Evolutionary conservation across 2,888 invertebrate species (phyloP).

Genomic region (Xanthia icteritia): DNA sequence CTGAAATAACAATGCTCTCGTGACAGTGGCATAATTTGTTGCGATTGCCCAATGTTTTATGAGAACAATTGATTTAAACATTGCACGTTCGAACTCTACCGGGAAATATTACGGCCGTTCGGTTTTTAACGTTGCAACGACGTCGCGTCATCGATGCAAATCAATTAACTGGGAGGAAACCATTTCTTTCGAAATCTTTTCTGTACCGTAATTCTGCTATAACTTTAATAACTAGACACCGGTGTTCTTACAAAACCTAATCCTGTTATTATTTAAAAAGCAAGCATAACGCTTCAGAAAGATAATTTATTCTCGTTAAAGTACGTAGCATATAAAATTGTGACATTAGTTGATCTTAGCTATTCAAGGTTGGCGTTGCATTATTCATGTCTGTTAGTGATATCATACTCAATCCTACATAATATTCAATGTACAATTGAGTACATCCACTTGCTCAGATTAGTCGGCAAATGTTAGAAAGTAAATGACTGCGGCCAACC

Average conservation of each 20-base stretch:
- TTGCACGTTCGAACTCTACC: constrained; percentile 51
- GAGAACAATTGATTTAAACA: constrained; percentile 62
- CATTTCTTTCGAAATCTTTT: constrained; percentile 26
- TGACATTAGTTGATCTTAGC: constrained; percentile 72
- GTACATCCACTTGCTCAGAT: constrained; percentile 46
- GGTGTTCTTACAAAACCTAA: constrained; percentile 1
- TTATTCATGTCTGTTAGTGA: constrained; percentile 78
- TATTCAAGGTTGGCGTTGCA: constrained; percentile 75
- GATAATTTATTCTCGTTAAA: constrained; percentile 31
- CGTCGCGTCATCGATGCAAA: constrained; percentile 29
- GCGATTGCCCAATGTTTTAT: constrained; percentile 69
- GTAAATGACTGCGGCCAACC: constrained; percentile 46
- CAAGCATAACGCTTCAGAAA: constrained; percentile 4
- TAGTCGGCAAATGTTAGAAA: constrained; percentile 55
- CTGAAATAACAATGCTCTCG: constrained; percentile 71
- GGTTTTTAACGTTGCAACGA: constrained; percentile 30
- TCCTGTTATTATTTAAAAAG: neutral
- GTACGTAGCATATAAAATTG: constrained; percentile 66
- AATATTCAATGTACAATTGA: constrained; percentile 53
- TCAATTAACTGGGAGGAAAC: constrained; percentile 23
- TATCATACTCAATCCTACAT: constrained; percentile 74
- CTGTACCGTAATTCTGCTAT: constrained; percentile 1
- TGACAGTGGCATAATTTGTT: constrained; percentile 70
- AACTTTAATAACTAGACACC: neutral
- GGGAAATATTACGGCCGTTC: constrained; percentile 46